A percentile compares a stretch with the other conserved stretches of the same genome.
phyloP scores from a whole-genome alignment of 2,113 vertebrate genomes.

The Anguilla rostrata region DNA sequence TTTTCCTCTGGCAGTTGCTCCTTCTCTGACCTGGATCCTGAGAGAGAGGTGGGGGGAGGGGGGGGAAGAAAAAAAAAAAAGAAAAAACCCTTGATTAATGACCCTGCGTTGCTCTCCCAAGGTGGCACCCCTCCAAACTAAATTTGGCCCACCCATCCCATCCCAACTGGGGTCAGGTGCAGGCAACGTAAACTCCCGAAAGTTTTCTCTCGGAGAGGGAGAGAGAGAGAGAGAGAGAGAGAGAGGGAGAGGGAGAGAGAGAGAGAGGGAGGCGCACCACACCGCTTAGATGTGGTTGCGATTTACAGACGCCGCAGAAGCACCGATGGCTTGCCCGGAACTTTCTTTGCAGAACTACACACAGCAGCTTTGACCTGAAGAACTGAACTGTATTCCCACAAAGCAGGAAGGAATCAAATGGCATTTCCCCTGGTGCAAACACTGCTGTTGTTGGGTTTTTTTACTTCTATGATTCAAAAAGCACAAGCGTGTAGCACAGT shows the following conservation, averaged over 20 bases:
- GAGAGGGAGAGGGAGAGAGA: too few species aligned
- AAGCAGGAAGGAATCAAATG: neutral
- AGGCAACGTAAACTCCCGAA: constrained; percentile 26
- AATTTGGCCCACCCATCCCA: constrained; percentile 17
- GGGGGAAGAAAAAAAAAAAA: neutral
- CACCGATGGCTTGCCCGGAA: neutral
- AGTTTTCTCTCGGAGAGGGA: constrained; percentile 15
- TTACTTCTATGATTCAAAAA: neutral
- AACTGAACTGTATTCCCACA: neutral
- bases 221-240: too few species aligned
- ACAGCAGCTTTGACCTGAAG: neutral
- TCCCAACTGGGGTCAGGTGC: constrained; percentile 22
- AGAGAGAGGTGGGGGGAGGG: neutral
- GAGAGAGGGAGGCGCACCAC: neutral
- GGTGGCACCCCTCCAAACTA: constrained; percentile 19
- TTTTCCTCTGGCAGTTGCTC: neutral
- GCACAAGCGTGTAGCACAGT: neutral
- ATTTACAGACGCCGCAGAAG: neutral
- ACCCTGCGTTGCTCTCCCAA: neutral
- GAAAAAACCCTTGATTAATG: constrained; percentile 23
- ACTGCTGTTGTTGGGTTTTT: neutral
- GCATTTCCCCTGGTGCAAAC: neutral
- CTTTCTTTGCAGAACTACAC: neutral
- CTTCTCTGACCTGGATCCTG: constrained; percentile 11
- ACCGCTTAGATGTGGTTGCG: neutral